Conservation (phyloP, 1,140 invertebrate species). For the Rhopalosiphum maidis region DNA sequence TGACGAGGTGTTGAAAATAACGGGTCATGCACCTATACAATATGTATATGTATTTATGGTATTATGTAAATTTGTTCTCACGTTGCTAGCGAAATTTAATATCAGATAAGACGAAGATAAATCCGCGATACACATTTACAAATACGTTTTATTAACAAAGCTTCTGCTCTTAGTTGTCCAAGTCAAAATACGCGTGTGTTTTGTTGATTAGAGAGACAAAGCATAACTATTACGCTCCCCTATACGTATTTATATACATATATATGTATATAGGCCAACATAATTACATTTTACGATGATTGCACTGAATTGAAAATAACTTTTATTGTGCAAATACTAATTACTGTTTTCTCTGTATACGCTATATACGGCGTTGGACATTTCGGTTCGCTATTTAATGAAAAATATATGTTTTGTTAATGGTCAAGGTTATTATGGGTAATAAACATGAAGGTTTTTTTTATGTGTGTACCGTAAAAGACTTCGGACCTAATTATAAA, state of each 20-base stretch:
- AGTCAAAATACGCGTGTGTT: background rate
- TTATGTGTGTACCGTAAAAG: background rate
- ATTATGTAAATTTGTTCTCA: constrained; percentile 7
- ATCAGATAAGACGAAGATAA: background rate
- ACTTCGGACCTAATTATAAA: background rate
- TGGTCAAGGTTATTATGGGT: constrained; percentile 10
- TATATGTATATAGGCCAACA: background rate
- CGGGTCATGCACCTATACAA: background rate
- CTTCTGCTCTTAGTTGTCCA: background rate
- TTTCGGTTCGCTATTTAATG: constrained; percentile 17
- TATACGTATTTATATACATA: background rate
- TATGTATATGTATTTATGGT: background rate
- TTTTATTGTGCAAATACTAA: constrained; percentile 31
- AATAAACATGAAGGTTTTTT: background rate
- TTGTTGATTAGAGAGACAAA: constrained; percentile 14
- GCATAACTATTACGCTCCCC: background rate
- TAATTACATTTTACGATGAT: constrained; percentile 33
- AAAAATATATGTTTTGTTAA: background rate
- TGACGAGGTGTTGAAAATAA: background rate
- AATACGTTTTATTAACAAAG: constrained; percentile 17
- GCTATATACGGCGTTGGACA: background rate
- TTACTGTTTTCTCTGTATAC: background rate
- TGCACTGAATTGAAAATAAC: constrained; percentile 5
- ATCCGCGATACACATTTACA: background rate
- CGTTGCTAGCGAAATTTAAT: background rate